These are phyloP conservation scores for Watsonalla binaria DNA, from an alignment of 2,888 invertebrate genomes.

Conservation along the genomic window DNA sequence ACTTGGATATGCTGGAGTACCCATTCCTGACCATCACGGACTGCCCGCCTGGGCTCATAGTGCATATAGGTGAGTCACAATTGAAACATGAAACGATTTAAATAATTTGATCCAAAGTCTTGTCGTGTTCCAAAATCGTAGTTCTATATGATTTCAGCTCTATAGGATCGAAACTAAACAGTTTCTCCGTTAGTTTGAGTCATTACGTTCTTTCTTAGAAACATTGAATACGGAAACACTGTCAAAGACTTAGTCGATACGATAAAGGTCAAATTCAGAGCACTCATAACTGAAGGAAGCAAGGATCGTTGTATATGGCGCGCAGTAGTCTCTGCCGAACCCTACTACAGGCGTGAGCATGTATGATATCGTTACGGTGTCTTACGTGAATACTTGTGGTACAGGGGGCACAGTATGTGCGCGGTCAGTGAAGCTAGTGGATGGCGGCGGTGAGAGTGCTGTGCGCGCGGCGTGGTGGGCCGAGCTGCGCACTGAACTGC, in stretches of 20 bases:
- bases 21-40: slow-evolving; percentile 96
- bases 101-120: too few species aligned
- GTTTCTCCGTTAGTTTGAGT: background rate
- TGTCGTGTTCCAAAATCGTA: too few species aligned
- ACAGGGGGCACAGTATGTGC: slow-evolving; percentile 69
- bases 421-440: slow-evolving; percentile 62
- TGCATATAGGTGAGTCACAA: slow-evolving; percentile 87
- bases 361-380: too few species aligned
- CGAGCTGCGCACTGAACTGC: slow-evolving; percentile 95
- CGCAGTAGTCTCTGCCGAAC: too few species aligned
- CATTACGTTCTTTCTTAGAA: background rate
- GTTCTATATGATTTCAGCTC: too few species aligned
- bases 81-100: too few species aligned
- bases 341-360: too few species aligned
- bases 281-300: too few species aligned
- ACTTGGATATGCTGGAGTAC: slow-evolving; percentile 94
- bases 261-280: too few species aligned
- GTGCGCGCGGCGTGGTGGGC: slow-evolving; percentile 98
- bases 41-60: slow-evolving; percentile 92
- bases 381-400: background rate
- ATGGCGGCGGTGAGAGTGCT: slow-evolving; percentile 94
- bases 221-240: too few species aligned
- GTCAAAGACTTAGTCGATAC: too few species aligned
- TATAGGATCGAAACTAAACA: background rate
- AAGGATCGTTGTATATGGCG: too few species aligned